Evolutionary conservation across 2,113 vertebrate genomes (phyloP), one percentile per base, ranked within the genome.

Genomic region (Tupaia tana): DNA sequence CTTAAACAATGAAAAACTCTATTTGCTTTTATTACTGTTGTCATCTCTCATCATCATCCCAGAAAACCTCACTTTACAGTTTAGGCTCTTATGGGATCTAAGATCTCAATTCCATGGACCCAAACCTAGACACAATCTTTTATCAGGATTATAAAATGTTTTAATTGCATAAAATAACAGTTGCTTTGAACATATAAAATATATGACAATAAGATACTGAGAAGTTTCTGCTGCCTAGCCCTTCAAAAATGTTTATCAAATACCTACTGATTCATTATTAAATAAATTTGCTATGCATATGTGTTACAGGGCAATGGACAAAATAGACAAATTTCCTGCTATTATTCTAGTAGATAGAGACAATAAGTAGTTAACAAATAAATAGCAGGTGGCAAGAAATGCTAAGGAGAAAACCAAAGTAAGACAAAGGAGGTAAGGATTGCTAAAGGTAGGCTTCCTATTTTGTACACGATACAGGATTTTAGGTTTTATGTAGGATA

Each of bases 191-290:
- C 9, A 63, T 25, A 67, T 31, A 73, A 80, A 74, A 31, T 74
- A 34, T 22, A 78, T 59, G 54, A 58, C 29, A 90, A 19, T 64
- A 75, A 31, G 78, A 34, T n/a, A 78, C 56, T n/a, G n/a, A 70
- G 34, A 84, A 84, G 24, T 79, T 92, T 91, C 34, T 89, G 59
- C 20, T 83, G 43, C 19, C 8, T 70, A 31, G 10, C 18, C 18
- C 81, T 95, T 93, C n/a, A 59, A 89, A 89, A 89, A 9, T 31
- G 84, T 77, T 78, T 89, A 86, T 86, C 59, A 29, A 84, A 16
- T 3, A 86, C 73, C 31, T 91, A 85, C 78, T 69, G 58, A 93
- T 89, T 52, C 31, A 27, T 81, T 79, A 89, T 63, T 83, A 91
- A 80, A 92, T 80, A 70, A 89, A 83, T 93, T 78, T 89, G 63